Conservation (phyloP, 2,113 vertebrate species). For the Carassius gibelio region DNA sequence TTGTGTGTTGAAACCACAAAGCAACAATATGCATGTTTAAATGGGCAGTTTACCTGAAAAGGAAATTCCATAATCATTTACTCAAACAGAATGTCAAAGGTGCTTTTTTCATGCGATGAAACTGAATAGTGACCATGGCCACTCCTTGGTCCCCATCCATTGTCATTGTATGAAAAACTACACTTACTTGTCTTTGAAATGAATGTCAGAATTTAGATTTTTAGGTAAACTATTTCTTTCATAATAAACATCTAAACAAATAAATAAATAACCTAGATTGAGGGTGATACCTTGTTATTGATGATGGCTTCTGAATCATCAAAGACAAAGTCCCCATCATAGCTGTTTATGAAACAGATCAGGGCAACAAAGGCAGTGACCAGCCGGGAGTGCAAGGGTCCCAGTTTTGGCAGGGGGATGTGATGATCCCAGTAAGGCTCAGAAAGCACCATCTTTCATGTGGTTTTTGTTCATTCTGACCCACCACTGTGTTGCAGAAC, state of each 20-base stretch:
- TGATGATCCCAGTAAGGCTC: constrained; percentile 83
- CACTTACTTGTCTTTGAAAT: neutral
- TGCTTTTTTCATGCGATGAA: neutral
- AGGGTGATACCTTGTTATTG: constrained; percentile 89
- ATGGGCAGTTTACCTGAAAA: neutral
- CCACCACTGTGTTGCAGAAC: constrained; percentile 60
- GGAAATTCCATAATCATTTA: neutral
- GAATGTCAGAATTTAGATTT: neutral
- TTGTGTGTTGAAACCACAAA: neutral
- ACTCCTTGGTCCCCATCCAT: neutral
- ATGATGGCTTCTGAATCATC: constrained; percentile 98
- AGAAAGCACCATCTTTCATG: constrained; percentile 83
- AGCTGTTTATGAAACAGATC: constrained; percentile 92
- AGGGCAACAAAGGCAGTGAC: constrained; percentile 84
- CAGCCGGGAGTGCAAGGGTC: constrained; percentile 79
- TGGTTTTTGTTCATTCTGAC: constrained; percentile 59
- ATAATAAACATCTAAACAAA: neutral
- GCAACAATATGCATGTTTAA: neutral
- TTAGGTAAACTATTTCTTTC: neutral
- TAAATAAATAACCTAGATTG: neutral
- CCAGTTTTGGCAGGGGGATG: constrained; percentile 80
- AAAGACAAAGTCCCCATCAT: constrained; percentile 98
- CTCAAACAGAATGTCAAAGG: neutral
- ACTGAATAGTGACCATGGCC: neutral
- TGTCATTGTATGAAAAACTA: neutral